Base-by-base conservation (phyloP, 2,113 vertebrate species). In the Chaetodon trifascialis region DNA sequence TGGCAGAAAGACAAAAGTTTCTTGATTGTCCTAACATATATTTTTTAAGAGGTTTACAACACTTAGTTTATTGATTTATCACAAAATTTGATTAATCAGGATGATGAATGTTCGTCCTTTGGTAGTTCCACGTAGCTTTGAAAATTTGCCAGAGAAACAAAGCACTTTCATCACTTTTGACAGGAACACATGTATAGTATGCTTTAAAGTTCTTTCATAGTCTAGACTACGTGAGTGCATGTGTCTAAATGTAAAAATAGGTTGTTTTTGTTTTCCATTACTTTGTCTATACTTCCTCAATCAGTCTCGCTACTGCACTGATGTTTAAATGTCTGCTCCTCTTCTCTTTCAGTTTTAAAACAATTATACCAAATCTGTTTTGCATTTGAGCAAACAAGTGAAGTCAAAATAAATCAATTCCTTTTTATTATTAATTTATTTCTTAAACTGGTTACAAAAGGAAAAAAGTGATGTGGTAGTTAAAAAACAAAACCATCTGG, bases 401-500 rank as follows among this genome's bases (percentile, higher is more conserved):
- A 70, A 46, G 40, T 30, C 36, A 30, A 60, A 21, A 21, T 60
- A 60, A 21, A 21, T 60, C 19, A 42, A 21, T 49, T 4, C 55
- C 60, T 66, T 38, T 25, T 30, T 30, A 30, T 30, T n/a, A 51
- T 51, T 15, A 0, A 55, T 76, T 73, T 54, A 73, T 77, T 81
- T 52, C 55, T 58, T 7, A 49, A 69, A 77, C 4, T 23, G 51
- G 16, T 47, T 72, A 73, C 17, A 70, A 38, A 78, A 42, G 4
- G 23, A 23, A 58, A 34, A 38, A 54, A 15, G 21, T 4, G 16
- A 47, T 42, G 40, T 25, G 14, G 2, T 12, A 76, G 30, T 30
- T 46, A 25, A 44, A 73, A 63, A 59, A 38, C 25, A 60, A 58
- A 55, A 30, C 30, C 30, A 30, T 30, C 30, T 3, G 30, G 11